These are phyloP conservation scores for Tangachromis dhanisi DNA, from an alignment of 2,113 vertebrate genomes.

Conservation along the genomic window DNA sequence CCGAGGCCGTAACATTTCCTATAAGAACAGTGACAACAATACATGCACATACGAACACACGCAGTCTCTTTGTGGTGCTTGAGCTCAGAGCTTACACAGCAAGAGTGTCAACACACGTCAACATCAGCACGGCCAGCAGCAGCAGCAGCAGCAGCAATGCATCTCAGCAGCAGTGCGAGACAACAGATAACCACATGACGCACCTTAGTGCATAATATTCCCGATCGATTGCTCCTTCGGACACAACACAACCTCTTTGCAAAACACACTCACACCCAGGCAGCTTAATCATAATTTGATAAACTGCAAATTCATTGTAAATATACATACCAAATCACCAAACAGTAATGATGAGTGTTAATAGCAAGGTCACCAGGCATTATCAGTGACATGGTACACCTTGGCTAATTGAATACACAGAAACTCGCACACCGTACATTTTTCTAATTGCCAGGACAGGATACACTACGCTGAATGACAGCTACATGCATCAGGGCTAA, in stretches of 20 bases:
- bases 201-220: slow-evolving; percentile 35
- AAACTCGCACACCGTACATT: background rate
- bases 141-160: slow-evolving; percentile 31
- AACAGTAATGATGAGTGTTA: background rate
- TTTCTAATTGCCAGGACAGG: background rate
- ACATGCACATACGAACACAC: background rate
- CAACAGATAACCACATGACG: slow-evolving; percentile 46
- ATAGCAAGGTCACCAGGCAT: background rate
- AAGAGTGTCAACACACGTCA: slow-evolving; percentile 58
- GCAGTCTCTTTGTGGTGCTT: background rate
- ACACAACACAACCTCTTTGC: background rate
- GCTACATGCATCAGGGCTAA: background rate
- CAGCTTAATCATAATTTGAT: background rate
- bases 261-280: background rate
- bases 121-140: slow-evolving; percentile 33
- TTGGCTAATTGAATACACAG: background rate
- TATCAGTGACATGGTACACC: background rate
- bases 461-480: background rate
- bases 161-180: slow-evolving; percentile 31
- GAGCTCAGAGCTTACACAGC: slow-evolving; percentile 53
- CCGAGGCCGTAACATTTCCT: background rate
- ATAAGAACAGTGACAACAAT: slow-evolving; percentile 11
- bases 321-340: background rate
- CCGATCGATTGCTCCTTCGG: slow-evolving; percentile 18
- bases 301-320: background rate